Percentiles rank a stretch among this genome's conserved stretches.
These are phyloP conservation scores for Pterostichus madidus DNA, from an alignment of 2,888 invertebrate genomes.

Conservation along the genomic window DNA sequence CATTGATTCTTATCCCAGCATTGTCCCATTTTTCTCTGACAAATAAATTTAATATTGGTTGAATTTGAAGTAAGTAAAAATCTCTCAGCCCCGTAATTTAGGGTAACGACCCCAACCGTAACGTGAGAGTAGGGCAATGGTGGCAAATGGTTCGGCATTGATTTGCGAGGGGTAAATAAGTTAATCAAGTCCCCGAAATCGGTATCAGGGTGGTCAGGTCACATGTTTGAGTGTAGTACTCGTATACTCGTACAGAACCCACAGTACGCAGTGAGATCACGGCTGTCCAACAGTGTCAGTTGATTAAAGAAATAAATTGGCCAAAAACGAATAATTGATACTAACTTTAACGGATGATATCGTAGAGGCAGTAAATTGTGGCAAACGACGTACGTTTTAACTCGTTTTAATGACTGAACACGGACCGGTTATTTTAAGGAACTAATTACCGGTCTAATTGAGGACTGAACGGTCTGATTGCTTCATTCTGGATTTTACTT, in stretches of 20 bases:
- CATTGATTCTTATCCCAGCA: too few relatives aligned
- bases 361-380: conserved; percentile 32
- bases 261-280: conserved; percentile 8
- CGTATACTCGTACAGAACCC: neutral
- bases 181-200: conserved; percentile 27
- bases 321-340: conserved; percentile 56
- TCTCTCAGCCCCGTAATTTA: conserved; percentile 4
- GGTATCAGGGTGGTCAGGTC: conserved; percentile 35
- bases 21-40: too few relatives aligned
- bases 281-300: conserved; percentile 37
- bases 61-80: neutral
- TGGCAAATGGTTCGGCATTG: conserved; percentile 35
- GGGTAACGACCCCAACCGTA: neutral
- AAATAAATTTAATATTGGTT: neutral
- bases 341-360: conserved; percentile 51
- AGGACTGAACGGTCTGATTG: neutral
- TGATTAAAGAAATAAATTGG: conserved; percentile 46
- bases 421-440: conserved; percentile 15
- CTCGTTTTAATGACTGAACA: conserved; percentile 43
- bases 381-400: conserved; percentile 26
- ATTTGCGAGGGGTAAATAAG: conserved; percentile 46
- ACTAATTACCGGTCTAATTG: conserved; percentile 26
- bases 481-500: conserved; percentile 5
- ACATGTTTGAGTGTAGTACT: conserved; percentile 2
- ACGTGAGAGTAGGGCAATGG: conserved; percentile 15